Evolutionary conservation across 2,797 vertebrate genomes (phyloP), one percentile per base, ranked within the genome.

Genomic region (Aldrovandia affinis): DNA sequence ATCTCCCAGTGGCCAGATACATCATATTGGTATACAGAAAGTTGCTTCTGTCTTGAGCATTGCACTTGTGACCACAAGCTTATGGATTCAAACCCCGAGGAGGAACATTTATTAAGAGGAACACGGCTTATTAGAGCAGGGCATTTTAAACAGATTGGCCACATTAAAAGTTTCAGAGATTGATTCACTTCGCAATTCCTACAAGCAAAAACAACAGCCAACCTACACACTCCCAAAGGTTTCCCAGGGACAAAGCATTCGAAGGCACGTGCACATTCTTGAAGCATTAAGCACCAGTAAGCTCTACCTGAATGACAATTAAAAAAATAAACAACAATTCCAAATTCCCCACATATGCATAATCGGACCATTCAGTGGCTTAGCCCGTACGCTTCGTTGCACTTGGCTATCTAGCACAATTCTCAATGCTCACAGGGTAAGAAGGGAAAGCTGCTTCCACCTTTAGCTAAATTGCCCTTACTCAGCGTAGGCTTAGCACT

Each of bases 371-470:
- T 54, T 55, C 63, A 73, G 36, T 50, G 10, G 15, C 25, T 54
- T 33, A 47, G n/a, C 18, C n/a, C 25, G 5, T 42, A 54, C 25
- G 30, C 28, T 70, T 50, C n/a, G 3, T 2, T 42, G 44, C 59
- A 47, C 3, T n/a, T 63, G 55, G 14, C 33, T 61, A 28, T 65
- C 5, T 14, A 36, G 65, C 59, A 81, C 59, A 42, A 30, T 6
- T 84, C 50, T 12, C n/a, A 54, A 22, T 28, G 61, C 14, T 9
- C 6, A 36, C 18, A 8, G 33, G 73, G 65, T 15, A 65, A 36
- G 61, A 84, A 59, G 25, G 25, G 6, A 85, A 77, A 57, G 81
- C 88, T 83, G 84, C 83, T 75, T 80, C 84, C 85, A 88, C 89
- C 88, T 89, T 85, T 73, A 78, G 20, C 70, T 84, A 52, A 70